Evolutionary conservation across 2,797 vertebrate genomes (phyloP).

Genomic region (Centropyge bicolor): DNA sequence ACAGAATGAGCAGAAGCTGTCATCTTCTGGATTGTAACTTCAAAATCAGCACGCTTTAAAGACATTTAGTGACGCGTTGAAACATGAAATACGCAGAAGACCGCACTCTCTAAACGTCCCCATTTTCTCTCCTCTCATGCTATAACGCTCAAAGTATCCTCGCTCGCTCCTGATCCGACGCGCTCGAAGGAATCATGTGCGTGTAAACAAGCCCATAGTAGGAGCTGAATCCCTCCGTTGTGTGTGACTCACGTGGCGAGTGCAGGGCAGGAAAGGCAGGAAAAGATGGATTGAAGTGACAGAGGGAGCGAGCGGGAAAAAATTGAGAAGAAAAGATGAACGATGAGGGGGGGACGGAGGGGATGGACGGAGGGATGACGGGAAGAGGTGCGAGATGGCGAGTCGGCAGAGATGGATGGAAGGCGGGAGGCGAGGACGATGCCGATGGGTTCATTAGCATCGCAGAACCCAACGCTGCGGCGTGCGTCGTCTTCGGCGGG

Average conservation of each 20-base stretch:
- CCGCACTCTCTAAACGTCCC: not conserved
- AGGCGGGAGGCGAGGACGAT: slow-evolving; percentile 16
- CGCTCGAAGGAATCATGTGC: slow-evolving; percentile 45
- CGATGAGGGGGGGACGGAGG: slow-evolving; percentile 47
- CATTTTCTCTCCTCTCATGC: slow-evolving; percentile 4
- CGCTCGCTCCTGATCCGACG: slow-evolving; percentile 32
- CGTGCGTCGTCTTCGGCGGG: not conserved
- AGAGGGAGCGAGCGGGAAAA: slow-evolving; percentile 5
- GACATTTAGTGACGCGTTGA: not conserved
- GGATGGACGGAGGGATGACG: slow-evolving; percentile 52
- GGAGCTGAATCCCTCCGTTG: slow-evolving; percentile 49
- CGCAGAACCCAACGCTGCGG: slow-evolving; percentile 17
- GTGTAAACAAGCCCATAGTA: slow-evolving; percentile 64
- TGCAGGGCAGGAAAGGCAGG: slow-evolving; percentile 14
- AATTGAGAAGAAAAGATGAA: slow-evolving; percentile 51
- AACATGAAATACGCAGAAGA: not conserved
- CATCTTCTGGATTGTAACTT: not conserved
- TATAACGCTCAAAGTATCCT: not conserved
- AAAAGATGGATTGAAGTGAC: slow-evolving; percentile 45
- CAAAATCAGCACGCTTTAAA: slow-evolving; percentile 10
- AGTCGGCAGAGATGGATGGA: slow-evolving; percentile 53
- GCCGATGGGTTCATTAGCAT: slow-evolving; percentile 52
- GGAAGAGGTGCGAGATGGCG: slow-evolving; percentile 53
- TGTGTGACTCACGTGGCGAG: slow-evolving; percentile 11
- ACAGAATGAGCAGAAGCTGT: not conserved